Evolutionary conservation across 2,113 vertebrate species (phyloP).

Genomic region (Neotoma lepida): DNA sequence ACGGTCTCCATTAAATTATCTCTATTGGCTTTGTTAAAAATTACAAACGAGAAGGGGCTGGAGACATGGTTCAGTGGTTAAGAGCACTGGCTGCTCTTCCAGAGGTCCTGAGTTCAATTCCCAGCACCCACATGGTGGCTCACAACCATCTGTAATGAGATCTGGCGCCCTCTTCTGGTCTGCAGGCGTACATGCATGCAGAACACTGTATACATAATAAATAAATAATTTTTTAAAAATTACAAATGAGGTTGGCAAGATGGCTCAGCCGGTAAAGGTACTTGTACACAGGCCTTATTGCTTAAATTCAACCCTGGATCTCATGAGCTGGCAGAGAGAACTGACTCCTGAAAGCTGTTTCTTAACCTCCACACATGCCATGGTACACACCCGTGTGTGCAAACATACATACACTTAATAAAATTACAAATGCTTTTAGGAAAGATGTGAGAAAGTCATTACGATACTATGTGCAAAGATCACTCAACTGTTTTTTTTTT

Average conservation of each 20-base stretch:
- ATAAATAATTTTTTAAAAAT: background rate
- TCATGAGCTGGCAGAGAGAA: background rate
- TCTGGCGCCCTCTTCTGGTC: too few species aligned
- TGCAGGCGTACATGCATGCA: too few species aligned
- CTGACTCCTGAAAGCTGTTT: background rate
- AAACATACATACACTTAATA: background rate
- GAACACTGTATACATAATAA: too few species aligned
- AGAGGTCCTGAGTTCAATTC: too few species aligned
- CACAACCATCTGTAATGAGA: too few species aligned
- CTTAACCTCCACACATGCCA: background rate
- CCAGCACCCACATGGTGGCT: too few species aligned
- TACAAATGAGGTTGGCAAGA: background rate
- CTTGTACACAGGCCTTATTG: background rate
- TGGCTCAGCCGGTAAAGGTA: background rate
- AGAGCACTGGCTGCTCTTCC: too few species aligned
- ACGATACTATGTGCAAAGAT: background rate
- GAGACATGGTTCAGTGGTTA: too few species aligned
- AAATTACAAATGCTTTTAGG: background rate
- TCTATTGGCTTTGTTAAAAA: background rate
- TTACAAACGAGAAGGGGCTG: too few species aligned
- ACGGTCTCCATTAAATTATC: background rate
- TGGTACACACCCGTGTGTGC: background rate
- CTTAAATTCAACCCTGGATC: background rate
- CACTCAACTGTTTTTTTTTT: background rate
- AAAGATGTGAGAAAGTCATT: background rate